Conservation (phyloP, 2,888 invertebrate species). For the Drosophila differens region DNA sequence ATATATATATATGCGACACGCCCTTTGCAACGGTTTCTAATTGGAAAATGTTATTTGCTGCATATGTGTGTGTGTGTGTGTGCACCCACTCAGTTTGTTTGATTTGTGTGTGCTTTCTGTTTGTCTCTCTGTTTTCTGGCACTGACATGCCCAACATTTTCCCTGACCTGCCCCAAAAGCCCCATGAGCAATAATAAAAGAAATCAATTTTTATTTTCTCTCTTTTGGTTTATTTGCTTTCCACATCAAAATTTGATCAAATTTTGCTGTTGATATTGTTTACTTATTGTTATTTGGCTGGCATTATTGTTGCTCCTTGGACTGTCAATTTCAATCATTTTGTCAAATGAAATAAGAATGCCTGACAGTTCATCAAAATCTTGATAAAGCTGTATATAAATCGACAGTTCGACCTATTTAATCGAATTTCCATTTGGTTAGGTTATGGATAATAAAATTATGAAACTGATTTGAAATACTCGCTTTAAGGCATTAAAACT, state of each 20-base stretch:
- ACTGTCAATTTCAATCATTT: conserved; percentile 67
- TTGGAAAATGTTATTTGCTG: conserved; percentile 33
- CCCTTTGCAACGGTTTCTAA: conserved; percentile 54
- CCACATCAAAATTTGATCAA: conserved; percentile 31
- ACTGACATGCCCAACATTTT: conserved; percentile 55
- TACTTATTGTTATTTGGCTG: conserved; percentile 13
- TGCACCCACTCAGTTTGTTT: conserved; percentile 27
- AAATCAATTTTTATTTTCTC: conserved; percentile 26
- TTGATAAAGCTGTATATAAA: conserved; percentile 16
- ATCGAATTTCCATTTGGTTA: background rate
- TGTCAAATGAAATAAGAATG: conserved; percentile 44
- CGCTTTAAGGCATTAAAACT: background rate
- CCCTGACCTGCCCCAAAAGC: conserved; percentile 60
- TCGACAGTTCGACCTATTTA: background rate
- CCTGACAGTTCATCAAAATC: conserved; percentile 43
- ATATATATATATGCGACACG: conserved; percentile 36
- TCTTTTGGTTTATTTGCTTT: conserved; percentile 22
- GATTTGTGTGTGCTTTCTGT: conserved; percentile 64
- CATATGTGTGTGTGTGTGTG: background rate
- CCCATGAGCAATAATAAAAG: conserved; percentile 23
- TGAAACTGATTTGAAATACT: background rate
- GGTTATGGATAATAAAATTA: background rate
- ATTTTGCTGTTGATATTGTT: conserved; percentile 16
- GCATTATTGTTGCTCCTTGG: conserved; percentile 35
- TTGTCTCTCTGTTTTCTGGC: conserved; percentile 31